Base-by-base conservation (phyloP, 2,113 vertebrate genomes). In the Myotis brandtii region DNA sequence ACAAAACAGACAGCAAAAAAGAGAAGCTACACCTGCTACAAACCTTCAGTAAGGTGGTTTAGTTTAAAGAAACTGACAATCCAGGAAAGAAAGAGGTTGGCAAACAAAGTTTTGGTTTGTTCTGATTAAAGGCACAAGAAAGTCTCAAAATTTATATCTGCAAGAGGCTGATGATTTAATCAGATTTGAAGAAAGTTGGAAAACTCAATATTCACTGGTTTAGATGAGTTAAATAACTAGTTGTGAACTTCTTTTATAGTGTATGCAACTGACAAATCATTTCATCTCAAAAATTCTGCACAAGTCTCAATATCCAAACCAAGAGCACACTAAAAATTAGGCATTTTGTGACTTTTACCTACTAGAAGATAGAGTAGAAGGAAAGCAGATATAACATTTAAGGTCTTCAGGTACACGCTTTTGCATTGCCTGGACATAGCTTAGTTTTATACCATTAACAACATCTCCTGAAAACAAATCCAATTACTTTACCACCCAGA, bases 401-500 rank as follows among this genome's bases (percentile, higher is more conserved):
- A 91, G 37, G 6, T 82, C 23, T 86, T 75, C 13, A 1, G 54
- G 30, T 66, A 40, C 46, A 66, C 32, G 56, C 37, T 86, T 92
- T 27, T 64, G 56, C 37, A 85, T 11, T 75, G 20, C 27, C n/a
- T 48, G 34, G 27, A 17, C 37, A n/a, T 32, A 64, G 67, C 5
- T 70, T 79, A 16, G 32, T 70, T 95, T 69, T 32, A 6, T 30
- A 89, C 9, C 34, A 34, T 81, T 81, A 86, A 69, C 16, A 86
- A 5, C 12, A 62, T 56, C 94, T 62, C 80, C 94, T 90, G 76
- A 91, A 85, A 94, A 10, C 77, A 76, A 91, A 59, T 81, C n/a
- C 67, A 83, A 89, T 48, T 11, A 81, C 1, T 66, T 91, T 85
- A 91, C 25, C 40, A n/a, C 9, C 48, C n/a, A 86, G 54, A 84